Evolutionary conservation across 2,888 invertebrate species (phyloP).

Genomic region (Tiliacea citrago): DNA sequence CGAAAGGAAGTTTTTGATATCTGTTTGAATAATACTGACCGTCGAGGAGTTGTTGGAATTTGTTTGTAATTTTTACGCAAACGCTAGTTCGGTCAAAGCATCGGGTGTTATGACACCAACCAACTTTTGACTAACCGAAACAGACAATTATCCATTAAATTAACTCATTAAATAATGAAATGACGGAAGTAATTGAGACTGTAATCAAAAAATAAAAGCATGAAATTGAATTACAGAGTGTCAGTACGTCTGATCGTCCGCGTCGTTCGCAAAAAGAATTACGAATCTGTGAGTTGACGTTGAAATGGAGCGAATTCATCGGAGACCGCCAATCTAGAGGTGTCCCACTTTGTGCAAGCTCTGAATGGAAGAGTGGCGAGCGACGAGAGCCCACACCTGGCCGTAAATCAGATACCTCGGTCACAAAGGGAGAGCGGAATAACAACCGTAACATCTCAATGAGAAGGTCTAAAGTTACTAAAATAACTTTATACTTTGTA

Average conservation of each 20-base stretch:
- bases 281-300: conserved; percentile 56
- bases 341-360: conserved; percentile 83
- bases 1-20: conserved; percentile 84
- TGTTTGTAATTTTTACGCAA: conserved; percentile 67
- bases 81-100: conserved; percentile 46
- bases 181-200: conserved; percentile 24
- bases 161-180: conserved; percentile 20
- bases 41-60: conserved; percentile 69
- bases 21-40: conserved; percentile 64
- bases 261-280: conserved; percentile 56
- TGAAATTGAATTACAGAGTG: conserved; percentile 46
- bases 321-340: conserved; percentile 78
- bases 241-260: conserved; percentile 27
- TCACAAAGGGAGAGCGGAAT: conserved; percentile 65
- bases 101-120: conserved; percentile 56
- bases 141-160: conserved; percentile 24
- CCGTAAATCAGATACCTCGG: conserved; percentile 83
- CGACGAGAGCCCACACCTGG: conserved; percentile 81
- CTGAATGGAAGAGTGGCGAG: conserved; percentile 81
- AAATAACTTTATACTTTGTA: conserved; percentile 72
- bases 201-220: conserved; percentile 33
- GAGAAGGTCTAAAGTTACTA: conserved; percentile 74
- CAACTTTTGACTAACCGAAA: conserved; percentile 28
- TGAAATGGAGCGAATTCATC: conserved; percentile 76
- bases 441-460: conserved; percentile 71